phyloP scores from a whole-genome alignment of 1,140 invertebrate genomes.

The Atta texana region DNA sequence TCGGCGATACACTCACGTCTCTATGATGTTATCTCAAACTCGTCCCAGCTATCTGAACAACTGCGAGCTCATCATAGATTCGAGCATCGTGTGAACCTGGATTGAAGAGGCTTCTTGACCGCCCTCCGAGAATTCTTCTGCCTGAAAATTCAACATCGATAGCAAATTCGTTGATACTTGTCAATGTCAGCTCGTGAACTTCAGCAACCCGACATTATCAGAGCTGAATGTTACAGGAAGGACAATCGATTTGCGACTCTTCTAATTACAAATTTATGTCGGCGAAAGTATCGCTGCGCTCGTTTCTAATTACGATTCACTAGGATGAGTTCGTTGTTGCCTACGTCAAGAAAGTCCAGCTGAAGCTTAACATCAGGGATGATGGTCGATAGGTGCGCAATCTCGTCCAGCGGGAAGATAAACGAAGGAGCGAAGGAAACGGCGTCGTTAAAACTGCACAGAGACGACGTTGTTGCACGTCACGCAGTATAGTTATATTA shows the following conservation, averaged over 20 bases:
- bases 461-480: conserved; percentile 40
- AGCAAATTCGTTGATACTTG: neutral
- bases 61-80: neutral
- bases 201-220: neutral
- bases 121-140: neutral
- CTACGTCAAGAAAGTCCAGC: neutral
- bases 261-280: conserved; percentile 35
- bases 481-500: conserved; percentile 10
- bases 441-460: conserved; percentile 66
- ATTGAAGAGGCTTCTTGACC: neutral
- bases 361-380: neutral
- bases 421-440: conserved; percentile 45
- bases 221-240: neutral
- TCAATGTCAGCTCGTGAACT: conserved; percentile 38
- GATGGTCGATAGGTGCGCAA: neutral
- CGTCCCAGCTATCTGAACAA: neutral
- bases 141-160: conserved; percentile 3
- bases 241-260: conserved; percentile 12
- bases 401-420: conserved; percentile 37
- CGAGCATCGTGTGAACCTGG: neutral
- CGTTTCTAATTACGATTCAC: neutral
- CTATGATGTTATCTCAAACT: neutral
- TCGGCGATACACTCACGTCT: neutral
- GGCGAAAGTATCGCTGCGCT: neutral
- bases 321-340: neutral